Conservation (phyloP, 2,113 vertebrate genomes). For the Phrynocephalus versicolor region DNA sequence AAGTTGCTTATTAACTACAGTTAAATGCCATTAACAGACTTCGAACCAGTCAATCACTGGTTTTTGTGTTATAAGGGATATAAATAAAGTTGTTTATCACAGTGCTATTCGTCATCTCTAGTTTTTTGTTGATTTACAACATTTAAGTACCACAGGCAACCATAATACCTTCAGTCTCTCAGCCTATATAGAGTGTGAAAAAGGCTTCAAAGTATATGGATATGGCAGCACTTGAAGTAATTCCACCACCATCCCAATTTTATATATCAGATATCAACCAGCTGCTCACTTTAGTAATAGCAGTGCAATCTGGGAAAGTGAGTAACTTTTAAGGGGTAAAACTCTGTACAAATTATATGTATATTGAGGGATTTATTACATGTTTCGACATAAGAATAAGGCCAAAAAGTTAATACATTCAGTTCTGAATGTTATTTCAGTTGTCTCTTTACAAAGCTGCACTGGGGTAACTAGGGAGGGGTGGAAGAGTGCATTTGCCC, state of each 20-base stretch:
- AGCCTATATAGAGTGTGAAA: neutral
- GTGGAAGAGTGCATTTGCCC: too few species aligned
- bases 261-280: neutral
- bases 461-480: too few species aligned
- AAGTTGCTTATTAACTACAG: neutral
- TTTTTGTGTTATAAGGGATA: neutral
- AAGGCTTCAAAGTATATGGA: neutral
- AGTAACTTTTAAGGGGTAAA: neutral
- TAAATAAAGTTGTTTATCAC: neutral
- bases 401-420: conserved; percentile 27
- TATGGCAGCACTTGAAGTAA: neutral
- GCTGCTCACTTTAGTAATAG: neutral
- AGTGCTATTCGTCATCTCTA: neutral
- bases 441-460: neutral
- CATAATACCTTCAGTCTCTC: neutral
- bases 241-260: neutral
- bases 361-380: neutral
- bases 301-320: neutral
- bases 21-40: conserved; percentile 59
- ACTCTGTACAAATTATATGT: neutral
- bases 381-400: neutral
- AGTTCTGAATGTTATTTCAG: neutral
- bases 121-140: conserved; percentile 11
- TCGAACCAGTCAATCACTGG: neutral
- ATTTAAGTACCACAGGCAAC: neutral